Conservation (phyloP, 2,888 invertebrate species). For the Scaptomyza cyrtandrae region DNA sequence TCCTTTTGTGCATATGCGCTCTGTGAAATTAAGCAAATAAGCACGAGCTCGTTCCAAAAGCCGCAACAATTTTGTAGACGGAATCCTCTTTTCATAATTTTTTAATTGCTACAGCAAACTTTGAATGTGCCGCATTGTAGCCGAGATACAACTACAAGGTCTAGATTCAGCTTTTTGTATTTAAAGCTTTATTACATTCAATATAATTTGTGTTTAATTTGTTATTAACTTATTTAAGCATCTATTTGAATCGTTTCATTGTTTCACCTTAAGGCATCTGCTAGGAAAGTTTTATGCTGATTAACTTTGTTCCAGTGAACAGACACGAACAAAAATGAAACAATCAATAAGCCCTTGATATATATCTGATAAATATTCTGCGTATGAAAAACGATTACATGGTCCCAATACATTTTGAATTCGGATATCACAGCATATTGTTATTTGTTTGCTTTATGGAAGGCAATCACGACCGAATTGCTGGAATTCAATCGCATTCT, state of each 20-base stretch:
- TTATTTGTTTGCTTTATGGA: slow-evolving; percentile 22
- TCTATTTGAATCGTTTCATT: background rate
- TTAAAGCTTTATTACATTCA: background rate
- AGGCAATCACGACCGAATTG: slow-evolving; percentile 47
- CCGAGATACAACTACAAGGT: slow-evolving; percentile 3
- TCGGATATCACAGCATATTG: background rate
- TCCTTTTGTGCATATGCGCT: slow-evolving; percentile 69
- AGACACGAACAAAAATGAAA: background rate
- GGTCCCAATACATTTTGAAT: slow-evolving; percentile 11
- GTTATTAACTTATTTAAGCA: background rate
- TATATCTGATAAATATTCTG: background rate
- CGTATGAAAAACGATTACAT: slow-evolving; percentile 6
- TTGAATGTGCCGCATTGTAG: slow-evolving; percentile 43
- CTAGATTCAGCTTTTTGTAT: background rate
- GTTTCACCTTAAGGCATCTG: background rate
- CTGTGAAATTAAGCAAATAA: slow-evolving; percentile 80
- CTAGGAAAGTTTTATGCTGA: background rate
- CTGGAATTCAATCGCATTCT: slow-evolving; percentile 68
- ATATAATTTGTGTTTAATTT: slow-evolving; percentile 18
- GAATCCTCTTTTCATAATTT: slow-evolving; percentile 51
- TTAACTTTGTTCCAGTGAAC: background rate
- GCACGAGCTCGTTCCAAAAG: slow-evolving; percentile 44
- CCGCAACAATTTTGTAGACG: slow-evolving; percentile 45
- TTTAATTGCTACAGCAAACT: slow-evolving; percentile 55
- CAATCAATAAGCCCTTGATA: background rate